These are phyloP conservation scores for Malacoctenus gilli DNA, from an alignment of 2,797 vertebrate genomes.

Conservation along the genomic window DNA sequence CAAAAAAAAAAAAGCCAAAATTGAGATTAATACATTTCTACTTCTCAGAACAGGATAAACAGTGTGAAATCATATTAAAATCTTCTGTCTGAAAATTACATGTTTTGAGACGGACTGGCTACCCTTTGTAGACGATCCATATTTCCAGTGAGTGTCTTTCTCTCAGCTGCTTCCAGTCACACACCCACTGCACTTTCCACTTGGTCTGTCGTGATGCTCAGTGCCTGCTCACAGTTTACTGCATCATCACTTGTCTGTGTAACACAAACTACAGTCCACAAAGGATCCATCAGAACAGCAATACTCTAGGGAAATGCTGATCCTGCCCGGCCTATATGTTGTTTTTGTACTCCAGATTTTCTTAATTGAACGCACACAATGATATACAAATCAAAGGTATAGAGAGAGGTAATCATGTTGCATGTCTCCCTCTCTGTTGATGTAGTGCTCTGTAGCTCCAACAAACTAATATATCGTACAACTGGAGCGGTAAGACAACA, in stretches of 20 bases:
- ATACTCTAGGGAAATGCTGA: too few relatives aligned
- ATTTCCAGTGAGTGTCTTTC: constrained; percentile 17
- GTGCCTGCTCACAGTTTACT: constrained; percentile 9
- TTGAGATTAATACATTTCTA: neutral
- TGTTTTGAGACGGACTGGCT: neutral
- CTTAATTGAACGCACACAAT: neutral
- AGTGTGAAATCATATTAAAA: constrained; percentile 14
- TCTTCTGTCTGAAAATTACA: neutral
- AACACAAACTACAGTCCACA: neutral
- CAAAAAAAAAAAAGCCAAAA: constrained; percentile 4
- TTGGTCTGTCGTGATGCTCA: neutral
- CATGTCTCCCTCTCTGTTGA: neutral
- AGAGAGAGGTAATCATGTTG: neutral
- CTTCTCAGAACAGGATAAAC: neutral
- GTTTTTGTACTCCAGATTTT: neutral
- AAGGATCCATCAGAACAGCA: neutral
- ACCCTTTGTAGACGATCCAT: neutral
- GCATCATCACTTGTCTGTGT: neutral
- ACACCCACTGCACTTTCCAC: neutral
- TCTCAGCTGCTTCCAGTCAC: constrained; percentile 9
- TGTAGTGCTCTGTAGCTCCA: neutral
- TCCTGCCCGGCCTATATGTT: too few relatives aligned
- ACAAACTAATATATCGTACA: constrained; percentile 2
- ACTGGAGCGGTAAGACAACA: neutral
- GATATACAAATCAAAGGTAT: neutral